phyloP scores from a whole-genome alignment of 2,113 vertebrate genomes.

The Anolis carolinensis region DNA sequence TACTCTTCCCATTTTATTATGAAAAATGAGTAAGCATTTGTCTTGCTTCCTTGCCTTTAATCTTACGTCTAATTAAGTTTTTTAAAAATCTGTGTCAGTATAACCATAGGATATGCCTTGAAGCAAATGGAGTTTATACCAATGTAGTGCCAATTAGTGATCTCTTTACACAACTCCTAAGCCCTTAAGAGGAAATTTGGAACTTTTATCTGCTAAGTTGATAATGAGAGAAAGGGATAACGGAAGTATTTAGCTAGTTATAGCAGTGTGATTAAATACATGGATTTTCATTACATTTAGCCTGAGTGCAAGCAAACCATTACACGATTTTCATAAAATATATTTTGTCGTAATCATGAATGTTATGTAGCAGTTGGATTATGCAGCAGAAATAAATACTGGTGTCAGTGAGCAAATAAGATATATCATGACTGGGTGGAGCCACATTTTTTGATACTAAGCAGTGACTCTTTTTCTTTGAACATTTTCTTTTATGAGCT shows the following conservation, averaged over 20 bases:
- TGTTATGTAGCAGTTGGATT: background rate
- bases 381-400: slow-evolving; percentile 1
- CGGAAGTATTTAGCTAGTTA: slow-evolving; percentile 30
- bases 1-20: slow-evolving; percentile 1
- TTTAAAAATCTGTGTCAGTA: slow-evolving; percentile 2
- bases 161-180: slow-evolving; percentile 25
- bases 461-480: background rate
- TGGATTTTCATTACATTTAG: slow-evolving; percentile 45
- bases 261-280: slow-evolving; percentile 54
- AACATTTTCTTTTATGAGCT: background rate
- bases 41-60: background rate
- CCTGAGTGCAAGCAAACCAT: slow-evolving; percentile 43
- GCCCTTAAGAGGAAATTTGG: slow-evolving; percentile 50
- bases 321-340: background rate
- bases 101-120: slow-evolving; percentile 29
- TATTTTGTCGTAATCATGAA: background rate
- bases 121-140: slow-evolving; percentile 27
- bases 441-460: background rate
- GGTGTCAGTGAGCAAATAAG: background rate
- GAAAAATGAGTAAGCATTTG: background rate
- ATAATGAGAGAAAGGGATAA: slow-evolving; percentile 53
- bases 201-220: slow-evolving; percentile 58
- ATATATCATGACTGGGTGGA: background rate
- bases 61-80: slow-evolving; percentile 7
- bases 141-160: slow-evolving; percentile 42